Evolutionary conservation across 2,888 invertebrate species (phyloP).

Genomic region (Palloptera scutellata): DNA sequence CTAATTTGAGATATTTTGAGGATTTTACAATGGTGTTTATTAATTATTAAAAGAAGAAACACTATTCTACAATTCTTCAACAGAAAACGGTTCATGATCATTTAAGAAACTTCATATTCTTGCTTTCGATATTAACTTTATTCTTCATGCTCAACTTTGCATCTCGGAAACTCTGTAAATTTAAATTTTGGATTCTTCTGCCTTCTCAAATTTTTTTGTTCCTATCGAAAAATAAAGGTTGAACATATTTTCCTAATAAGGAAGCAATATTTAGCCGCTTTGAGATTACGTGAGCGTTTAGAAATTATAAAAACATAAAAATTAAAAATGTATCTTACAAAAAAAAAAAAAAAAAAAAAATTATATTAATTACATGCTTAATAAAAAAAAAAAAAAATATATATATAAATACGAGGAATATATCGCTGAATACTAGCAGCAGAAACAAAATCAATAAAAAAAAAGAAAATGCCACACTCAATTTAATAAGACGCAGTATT

Average conservation of each 20-base stretch:
- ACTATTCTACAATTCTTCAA: background rate
- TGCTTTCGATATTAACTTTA: background rate
- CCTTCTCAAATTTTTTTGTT: too few relatives aligned
- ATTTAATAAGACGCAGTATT: background rate
- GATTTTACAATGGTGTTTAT: background rate
- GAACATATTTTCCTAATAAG: slow-evolving; percentile 8
- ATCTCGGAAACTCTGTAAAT: too few relatives aligned
- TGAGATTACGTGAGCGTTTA: too few relatives aligned
- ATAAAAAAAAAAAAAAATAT: too few relatives aligned
- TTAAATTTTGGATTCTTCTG: too few relatives aligned
- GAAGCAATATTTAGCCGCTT: background rate
- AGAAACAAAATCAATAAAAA: slow-evolving; percentile 11
- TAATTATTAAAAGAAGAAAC: slow-evolving; percentile 1
- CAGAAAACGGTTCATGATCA: slow-evolving; percentile 57
- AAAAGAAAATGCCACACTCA: slow-evolving; percentile 1
- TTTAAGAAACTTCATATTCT: slow-evolving; percentile 47
- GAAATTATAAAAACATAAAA: slow-evolving; percentile 27
- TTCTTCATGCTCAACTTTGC: too few relatives aligned
- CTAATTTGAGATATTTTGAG: slow-evolving; percentile 64
- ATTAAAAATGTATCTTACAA: slow-evolving; percentile 30
- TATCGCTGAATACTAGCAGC: background rate
- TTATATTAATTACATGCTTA: slow-evolving; percentile 30
- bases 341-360: slow-evolving; percentile 29
- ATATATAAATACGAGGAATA: background rate
- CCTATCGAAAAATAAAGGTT: slow-evolving; percentile 5